phyloP scores from a whole-genome alignment of 2,113 vertebrate species.

The Amblyornis subalaris region DNA sequence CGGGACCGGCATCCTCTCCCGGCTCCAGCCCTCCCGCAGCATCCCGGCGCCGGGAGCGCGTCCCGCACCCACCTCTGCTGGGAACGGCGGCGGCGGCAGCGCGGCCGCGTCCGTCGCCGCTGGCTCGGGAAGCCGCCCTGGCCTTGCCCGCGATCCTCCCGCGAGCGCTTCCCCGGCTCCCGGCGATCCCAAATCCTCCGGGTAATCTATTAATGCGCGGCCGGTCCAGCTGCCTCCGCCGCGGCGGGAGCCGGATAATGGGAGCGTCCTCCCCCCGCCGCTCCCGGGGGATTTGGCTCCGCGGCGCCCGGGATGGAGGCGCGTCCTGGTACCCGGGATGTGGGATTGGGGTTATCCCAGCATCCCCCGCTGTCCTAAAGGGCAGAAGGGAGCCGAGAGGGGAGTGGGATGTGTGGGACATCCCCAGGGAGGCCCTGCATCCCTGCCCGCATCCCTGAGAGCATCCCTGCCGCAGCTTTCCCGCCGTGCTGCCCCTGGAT shows the following conservation, averaged over 20 bases:
- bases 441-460: not conserved
- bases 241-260: not conserved
- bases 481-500: not conserved
- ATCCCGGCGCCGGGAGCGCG: not conserved
- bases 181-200: slow-evolving; percentile 9
- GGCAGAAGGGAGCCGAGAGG: not conserved
- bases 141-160: not conserved
- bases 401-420: not conserved
- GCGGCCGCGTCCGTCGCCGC: not conserved
- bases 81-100: not conserved
- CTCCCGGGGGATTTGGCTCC: slow-evolving; percentile 42
- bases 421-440: not conserved
- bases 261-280: not conserved
- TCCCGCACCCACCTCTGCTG: not conserved
- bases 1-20: not conserved
- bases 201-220: slow-evolving; percentile 59
- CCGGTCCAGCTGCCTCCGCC: slow-evolving; percentile 40
- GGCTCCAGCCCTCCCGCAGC: not conserved
- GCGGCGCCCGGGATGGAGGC: not conserved
- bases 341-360: not conserved
- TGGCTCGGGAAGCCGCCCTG: not conserved
- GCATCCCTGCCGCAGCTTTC: not conserved
- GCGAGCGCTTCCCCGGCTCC: not conserved
- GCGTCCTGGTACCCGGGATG: not conserved
- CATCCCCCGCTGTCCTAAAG: fast-evolving